These are phyloP conservation scores for Orthosia incerta DNA, from an alignment of 2,888 invertebrate genomes.

Conservation along the genomic window DNA sequence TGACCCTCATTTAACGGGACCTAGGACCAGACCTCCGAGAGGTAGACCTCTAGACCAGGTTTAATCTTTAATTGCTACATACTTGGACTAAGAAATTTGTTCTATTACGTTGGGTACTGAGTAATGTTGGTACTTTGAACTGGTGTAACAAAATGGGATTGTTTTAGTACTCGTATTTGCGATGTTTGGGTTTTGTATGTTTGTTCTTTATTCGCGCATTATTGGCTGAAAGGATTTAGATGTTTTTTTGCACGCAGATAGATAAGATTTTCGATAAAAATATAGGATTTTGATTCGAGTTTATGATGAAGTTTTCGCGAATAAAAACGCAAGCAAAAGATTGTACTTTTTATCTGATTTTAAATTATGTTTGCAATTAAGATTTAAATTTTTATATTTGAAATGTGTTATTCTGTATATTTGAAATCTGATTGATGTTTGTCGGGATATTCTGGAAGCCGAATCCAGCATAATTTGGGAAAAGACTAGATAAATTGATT, in stretches of 20 bases:
- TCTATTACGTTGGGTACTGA: constrained; percentile 21
- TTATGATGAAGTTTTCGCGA: no score
- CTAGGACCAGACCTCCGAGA: constrained; percentile 56
- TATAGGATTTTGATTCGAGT: no score
- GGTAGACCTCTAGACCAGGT: constrained; percentile 48
- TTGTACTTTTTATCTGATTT: no score
- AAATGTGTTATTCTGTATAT: no score
- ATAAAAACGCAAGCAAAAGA: no score
- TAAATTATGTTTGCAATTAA: no score
- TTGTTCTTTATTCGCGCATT: not conserved
- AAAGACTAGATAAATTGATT: no score
- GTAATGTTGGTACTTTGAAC: constrained; percentile 31
- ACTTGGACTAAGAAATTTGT: constrained; percentile 42
- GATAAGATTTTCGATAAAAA: not conserved
- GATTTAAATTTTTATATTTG: no score
- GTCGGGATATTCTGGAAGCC: no score
- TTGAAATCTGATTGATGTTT: no score
- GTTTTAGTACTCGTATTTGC: not conserved
- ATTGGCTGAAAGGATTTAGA: not conserved
- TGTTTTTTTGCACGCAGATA: not conserved
- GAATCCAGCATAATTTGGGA: no score
- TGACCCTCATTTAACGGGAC: constrained; percentile 74
- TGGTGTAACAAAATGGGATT: constrained; percentile 7
- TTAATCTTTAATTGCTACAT: constrained; percentile 68
- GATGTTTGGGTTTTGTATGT: not conserved